phyloP scores from a whole-genome alignment of 2,113 vertebrate genomes.

The Melanerpes formicivorus region DNA sequence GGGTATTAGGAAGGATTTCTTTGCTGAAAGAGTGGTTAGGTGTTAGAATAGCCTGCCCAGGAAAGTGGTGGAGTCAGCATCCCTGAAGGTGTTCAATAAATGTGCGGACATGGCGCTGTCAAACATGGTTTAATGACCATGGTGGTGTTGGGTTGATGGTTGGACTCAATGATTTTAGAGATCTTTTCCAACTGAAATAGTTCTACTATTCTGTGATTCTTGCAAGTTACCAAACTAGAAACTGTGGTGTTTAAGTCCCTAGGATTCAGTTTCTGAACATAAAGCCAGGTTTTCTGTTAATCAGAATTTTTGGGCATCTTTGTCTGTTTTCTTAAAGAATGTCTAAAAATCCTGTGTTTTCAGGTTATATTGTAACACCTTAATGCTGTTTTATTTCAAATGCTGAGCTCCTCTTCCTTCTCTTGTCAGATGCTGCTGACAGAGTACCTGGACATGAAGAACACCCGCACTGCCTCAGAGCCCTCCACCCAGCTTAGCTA shows the following conservation, averaged over 20 bases:
- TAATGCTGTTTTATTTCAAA: constrained; percentile 35
- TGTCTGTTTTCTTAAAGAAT: too few relatives aligned
- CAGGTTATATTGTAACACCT: not conserved
- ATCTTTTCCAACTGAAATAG: too few relatives aligned
- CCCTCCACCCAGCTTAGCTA: constrained; percentile 93
- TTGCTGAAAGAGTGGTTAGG: too few relatives aligned
- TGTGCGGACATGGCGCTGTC: too few relatives aligned
- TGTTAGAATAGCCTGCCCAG: too few relatives aligned
- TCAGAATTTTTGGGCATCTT: not conserved
- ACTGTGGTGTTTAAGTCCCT: accelerated
- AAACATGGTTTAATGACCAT: too few relatives aligned
- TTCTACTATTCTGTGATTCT: not conserved
- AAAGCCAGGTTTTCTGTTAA: accelerated
- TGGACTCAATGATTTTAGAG: too few relatives aligned
- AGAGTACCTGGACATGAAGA: constrained; percentile 98
- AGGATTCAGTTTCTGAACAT: accelerated
- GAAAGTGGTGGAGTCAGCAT: too few relatives aligned
- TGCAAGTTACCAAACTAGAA: not conserved
- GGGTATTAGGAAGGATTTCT: too few relatives aligned
- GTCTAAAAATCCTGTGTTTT: constrained; percentile 13
- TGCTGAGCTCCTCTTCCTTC: constrained; percentile 35
- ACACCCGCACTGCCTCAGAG: constrained; percentile 90
- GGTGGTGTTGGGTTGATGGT: too few relatives aligned
- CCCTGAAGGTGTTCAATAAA: too few relatives aligned
- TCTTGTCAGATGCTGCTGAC: constrained; percentile 88